These are phyloP conservation scores for Heterohyrax brucei DNA, from an alignment of 2,797 vertebrate species.

Conservation along the genomic window DNA sequence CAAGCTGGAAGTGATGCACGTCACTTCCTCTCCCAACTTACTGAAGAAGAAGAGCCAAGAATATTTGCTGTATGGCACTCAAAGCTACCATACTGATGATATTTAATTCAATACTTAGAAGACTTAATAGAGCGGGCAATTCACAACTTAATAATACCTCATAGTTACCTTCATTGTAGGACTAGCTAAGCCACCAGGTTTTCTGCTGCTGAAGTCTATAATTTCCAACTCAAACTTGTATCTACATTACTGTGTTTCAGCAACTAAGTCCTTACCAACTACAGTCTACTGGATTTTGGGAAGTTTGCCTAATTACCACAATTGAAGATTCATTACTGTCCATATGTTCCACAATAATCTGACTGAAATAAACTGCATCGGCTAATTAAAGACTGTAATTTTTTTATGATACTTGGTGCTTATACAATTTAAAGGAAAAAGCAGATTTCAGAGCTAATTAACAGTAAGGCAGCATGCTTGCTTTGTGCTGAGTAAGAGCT, in stretches of 20 bases:
- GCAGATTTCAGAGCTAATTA: not conserved
- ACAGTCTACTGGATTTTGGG: not conserved
- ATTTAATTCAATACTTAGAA: not conserved
- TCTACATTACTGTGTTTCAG: not conserved
- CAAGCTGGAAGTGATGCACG: not conserved
- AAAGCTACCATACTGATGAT: rapidly evolving
- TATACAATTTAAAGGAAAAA: not conserved
- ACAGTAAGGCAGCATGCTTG: rapidly evolving
- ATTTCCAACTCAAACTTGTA: not conserved
- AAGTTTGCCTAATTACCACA: not conserved
- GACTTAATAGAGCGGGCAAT: not conserved
- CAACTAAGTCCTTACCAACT: not conserved
- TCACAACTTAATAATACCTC: rapidly evolving
- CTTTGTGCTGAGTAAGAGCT: not conserved
- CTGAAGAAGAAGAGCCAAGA: not conserved
- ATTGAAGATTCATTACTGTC: not conserved
- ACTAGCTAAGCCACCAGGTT: rapidly evolving
- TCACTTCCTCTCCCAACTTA: not conserved
- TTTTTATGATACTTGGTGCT: constrained; percentile 44
- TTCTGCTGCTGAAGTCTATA: not conserved
- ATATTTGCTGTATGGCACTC: too few species aligned
- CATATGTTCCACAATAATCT: not conserved
- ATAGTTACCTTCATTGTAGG: rapidly evolving
- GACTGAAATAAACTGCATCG: not conserved
- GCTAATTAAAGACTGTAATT: not conserved